phyloP scores from a whole-genome alignment of 2,113 vertebrate species.

The Bambusicola thoracicus region DNA sequence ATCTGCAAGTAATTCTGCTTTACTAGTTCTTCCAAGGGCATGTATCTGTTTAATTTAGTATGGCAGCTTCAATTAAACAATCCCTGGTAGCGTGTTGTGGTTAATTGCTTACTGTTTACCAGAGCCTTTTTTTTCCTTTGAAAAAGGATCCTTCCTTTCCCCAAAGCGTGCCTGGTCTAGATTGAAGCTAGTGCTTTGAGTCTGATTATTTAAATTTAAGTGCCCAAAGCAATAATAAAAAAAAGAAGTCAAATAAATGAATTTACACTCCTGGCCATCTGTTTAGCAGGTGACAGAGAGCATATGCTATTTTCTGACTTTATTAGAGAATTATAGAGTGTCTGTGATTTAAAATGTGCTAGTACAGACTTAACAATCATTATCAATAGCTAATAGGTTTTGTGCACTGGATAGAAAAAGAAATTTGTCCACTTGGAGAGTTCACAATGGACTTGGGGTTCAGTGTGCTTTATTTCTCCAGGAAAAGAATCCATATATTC shows the following conservation, averaged over 20 bases:
- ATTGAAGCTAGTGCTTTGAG: slow-evolving; percentile 56
- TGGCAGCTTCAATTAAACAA: slow-evolving; percentile 78
- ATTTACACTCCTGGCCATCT: slow-evolving; percentile 65
- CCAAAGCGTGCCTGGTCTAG: slow-evolving; percentile 65
- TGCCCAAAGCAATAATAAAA: slow-evolving; percentile 60
- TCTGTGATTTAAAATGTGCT: slow-evolving; percentile 47
- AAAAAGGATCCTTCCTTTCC: slow-evolving; percentile 70
- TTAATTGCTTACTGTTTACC: slow-evolving; percentile 77
- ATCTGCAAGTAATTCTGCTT: slow-evolving; percentile 64
- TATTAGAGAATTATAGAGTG: slow-evolving; percentile 52
- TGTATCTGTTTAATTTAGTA: slow-evolving; percentile 74
- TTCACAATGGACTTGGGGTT: background rate
- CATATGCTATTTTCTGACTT: slow-evolving; percentile 26
- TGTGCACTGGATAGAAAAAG: background rate
- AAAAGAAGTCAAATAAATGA: slow-evolving; percentile 68
- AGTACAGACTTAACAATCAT: slow-evolving; percentile 7
- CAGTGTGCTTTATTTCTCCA: background rate
- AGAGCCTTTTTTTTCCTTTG: slow-evolving; percentile 63
- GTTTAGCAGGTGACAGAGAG: slow-evolving; percentile 65
- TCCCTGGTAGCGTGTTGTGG: slow-evolving; percentile 72
- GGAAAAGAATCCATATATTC: background rate
- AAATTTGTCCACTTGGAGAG: background rate
- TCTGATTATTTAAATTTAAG: slow-evolving; percentile 70
- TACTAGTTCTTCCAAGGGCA: slow-evolving; percentile 55
- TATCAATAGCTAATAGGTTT: background rate